These are phyloP conservation scores for Peromyscus aztecus DNA, from an alignment of 2,797 vertebrate species.

Conservation along the genomic window DNA sequence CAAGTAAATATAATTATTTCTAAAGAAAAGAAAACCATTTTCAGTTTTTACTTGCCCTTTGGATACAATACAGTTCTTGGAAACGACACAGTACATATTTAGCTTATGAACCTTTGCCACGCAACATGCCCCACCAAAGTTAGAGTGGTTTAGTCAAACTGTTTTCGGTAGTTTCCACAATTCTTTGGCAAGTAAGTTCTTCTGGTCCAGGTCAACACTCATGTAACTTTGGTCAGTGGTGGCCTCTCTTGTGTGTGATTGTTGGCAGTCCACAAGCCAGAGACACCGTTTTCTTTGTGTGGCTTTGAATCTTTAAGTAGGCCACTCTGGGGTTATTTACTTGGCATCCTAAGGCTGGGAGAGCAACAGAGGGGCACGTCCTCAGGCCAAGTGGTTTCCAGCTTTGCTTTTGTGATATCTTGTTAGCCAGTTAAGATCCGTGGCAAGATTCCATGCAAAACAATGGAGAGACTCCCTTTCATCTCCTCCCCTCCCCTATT, in stretches of 20 bases:
- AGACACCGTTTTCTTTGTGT: background rate
- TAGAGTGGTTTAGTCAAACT: background rate
- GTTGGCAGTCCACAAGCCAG: background rate
- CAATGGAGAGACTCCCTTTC: background rate
- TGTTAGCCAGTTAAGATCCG: background rate
- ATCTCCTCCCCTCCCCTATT: accelerated
- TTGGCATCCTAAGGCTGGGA: background rate
- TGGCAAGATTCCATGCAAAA: background rate
- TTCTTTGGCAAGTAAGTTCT: background rate
- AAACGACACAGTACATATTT: background rate
- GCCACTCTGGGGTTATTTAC: background rate
- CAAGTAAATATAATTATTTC: background rate
- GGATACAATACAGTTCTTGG: background rate
- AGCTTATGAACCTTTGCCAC: background rate
- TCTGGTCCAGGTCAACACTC: too few species aligned
- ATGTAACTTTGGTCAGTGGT: background rate
- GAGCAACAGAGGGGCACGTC: background rate
- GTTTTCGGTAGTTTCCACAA: background rate
- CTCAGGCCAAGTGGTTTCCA: background rate
- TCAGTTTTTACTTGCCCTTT: background rate
- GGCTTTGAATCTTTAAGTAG: background rate
- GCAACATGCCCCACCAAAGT: background rate
- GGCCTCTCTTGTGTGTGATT: background rate
- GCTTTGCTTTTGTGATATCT: background rate
- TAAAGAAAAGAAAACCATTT: background rate